phyloP scores from a whole-genome alignment of 1,140 invertebrate species.

The Penaeus vannamei region DNA sequence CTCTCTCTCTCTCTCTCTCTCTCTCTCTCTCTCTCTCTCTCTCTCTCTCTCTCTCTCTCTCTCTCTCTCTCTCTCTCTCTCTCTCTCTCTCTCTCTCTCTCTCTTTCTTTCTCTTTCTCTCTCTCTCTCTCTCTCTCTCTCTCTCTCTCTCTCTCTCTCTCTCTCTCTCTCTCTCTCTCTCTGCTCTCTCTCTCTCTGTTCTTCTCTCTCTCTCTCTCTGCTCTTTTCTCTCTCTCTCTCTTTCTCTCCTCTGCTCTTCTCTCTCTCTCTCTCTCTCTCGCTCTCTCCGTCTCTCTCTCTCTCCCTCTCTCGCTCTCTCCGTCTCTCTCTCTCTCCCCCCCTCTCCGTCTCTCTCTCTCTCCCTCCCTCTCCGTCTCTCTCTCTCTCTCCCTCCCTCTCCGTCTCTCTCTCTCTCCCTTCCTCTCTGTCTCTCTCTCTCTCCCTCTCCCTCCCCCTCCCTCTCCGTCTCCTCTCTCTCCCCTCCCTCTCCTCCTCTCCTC shows the following conservation, averaged over 20 bases:
- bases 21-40: too few relatives aligned
- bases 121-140: neutral
- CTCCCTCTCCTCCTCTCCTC: neutral
- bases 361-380: neutral
- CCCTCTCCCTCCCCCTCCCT: neutral
- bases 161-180: neutral
- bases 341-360: neutral
- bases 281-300: too few relatives aligned
- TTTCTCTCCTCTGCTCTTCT: neutral
- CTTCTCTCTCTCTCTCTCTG: neutral
- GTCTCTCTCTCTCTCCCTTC: too few relatives aligned
- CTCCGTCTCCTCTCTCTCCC: neutral
- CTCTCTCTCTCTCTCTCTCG: too few relatives aligned
- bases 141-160: neutral
- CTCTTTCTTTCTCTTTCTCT: neutral
- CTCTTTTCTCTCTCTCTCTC: too few relatives aligned
- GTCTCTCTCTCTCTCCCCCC: too few relatives aligned
- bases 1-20: too few relatives aligned
- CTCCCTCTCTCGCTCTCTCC: too few relatives aligned
- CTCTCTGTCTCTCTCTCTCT: neutral
- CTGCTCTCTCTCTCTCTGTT: neutral
- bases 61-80: neutral
- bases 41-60: too few relatives aligned
- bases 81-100: neutral
- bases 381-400: neutral